Conservation (phyloP, 2,888 invertebrate genomes). For the Taphrorychus bicolor region DNA sequence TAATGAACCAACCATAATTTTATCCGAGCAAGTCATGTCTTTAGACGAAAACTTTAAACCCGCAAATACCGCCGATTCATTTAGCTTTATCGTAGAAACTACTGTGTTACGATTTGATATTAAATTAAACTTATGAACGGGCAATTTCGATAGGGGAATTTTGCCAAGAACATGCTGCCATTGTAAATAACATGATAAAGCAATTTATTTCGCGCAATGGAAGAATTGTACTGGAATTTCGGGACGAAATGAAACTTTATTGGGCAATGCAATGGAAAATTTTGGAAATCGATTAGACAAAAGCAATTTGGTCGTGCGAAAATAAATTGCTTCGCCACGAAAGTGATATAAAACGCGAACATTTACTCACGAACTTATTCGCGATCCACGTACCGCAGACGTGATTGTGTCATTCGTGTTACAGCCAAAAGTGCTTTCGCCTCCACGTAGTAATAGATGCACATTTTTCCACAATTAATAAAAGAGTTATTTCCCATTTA, state of each 20-base stretch:
- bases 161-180: slow-evolving; percentile 29
- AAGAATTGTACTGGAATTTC: slow-evolving; percentile 28
- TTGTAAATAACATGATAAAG: slow-evolving; percentile 36
- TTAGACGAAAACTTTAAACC: background rate
- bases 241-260: slow-evolving; percentile 22
- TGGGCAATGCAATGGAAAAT: slow-evolving; percentile 15
- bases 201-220: slow-evolving; percentile 36
- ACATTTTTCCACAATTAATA: background rate
- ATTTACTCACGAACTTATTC: slow-evolving; percentile 3
- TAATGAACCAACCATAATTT: too few relatives aligned
- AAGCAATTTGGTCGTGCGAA: slow-evolving; percentile 8
- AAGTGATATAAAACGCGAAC: slow-evolving; percentile 8
- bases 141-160: slow-evolving; percentile 23
- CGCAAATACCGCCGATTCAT: background rate
- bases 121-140: slow-evolving; percentile 35
- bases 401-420: background rate
- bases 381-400: background rate
- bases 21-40: background rate
- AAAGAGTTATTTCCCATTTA: slow-evolving; percentile 8
- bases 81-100: background rate
- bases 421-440: background rate
- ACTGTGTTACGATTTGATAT: slow-evolving; percentile 13
- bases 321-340: slow-evolving; percentile 12
- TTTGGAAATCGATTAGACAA: slow-evolving; percentile 27
- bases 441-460: too few relatives aligned